phyloP scores from a whole-genome alignment of 2,113 vertebrate species.

The Clarias gariepinus region DNA sequence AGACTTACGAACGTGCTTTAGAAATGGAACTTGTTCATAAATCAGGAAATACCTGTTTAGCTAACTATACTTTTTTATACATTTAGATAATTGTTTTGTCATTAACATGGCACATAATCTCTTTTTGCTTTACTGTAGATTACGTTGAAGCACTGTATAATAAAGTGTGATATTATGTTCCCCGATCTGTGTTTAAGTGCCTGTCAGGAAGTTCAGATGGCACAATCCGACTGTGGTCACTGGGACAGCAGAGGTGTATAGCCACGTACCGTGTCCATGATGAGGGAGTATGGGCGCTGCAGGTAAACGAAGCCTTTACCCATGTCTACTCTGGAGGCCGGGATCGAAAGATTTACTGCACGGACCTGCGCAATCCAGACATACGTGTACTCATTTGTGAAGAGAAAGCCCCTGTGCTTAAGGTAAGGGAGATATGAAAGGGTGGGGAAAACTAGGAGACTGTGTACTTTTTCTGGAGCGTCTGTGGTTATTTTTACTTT shows the following conservation, averaged over 20 bases:
- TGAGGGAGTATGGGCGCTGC: slow-evolving; percentile 96
- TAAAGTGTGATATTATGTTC: background rate
- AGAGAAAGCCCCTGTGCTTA: slow-evolving; percentile 95
- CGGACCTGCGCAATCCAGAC: slow-evolving; percentile 94
- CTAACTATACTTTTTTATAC: background rate
- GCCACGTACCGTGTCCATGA: slow-evolving; percentile 96
- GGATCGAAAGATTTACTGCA: slow-evolving; percentile 97
- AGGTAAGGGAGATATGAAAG: slow-evolving; percentile 73
- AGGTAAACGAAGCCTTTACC: slow-evolving; percentile 96
- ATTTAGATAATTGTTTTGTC: background rate
- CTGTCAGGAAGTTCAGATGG: slow-evolving; percentile 97
- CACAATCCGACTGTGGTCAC: slow-evolving; percentile 95
- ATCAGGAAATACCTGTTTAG: background rate
- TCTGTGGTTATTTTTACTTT: background rate
- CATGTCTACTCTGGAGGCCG: slow-evolving; percentile 96
- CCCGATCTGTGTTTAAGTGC: slow-evolving; percentile 75
- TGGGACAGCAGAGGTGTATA: slow-evolving; percentile 96
- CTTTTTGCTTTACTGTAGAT: background rate
- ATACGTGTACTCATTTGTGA: slow-evolving; percentile 95
- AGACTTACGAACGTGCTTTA: no score
- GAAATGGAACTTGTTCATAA: no score
- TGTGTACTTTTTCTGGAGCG: background rate
- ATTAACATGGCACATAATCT: background rate
- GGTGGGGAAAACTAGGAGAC: background rate
- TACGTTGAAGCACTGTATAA: background rate